Evolutionary conservation across 2,797 vertebrate genomes (phyloP).

Genomic region (Bradypodion pumilum): DNA sequence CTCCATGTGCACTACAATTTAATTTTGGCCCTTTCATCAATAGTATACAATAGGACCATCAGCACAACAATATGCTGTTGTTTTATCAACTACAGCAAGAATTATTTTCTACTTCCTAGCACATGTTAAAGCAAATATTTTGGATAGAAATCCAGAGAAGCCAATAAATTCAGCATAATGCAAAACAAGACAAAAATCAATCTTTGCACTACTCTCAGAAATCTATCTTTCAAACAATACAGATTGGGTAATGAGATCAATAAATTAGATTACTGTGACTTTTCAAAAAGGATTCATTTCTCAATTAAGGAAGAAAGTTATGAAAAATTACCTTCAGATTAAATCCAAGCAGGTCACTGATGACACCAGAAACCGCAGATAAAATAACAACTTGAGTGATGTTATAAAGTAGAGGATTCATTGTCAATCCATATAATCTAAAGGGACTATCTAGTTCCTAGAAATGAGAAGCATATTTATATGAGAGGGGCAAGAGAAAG

Average conservation of each 20-base stretch:
- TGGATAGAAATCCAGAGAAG: neutral
- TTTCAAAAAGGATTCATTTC: neutral
- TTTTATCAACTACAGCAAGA: neutral
- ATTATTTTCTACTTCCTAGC: neutral
- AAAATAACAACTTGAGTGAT: conserved; percentile 99
- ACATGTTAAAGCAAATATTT: neutral
- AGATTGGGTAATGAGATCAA: neutral
- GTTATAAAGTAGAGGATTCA: conserved; percentile 98
- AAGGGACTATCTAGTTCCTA: conserved; percentile 96
- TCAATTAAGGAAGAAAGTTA: neutral
- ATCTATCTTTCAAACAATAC: conserved; percentile 1
- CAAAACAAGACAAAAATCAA: neutral
- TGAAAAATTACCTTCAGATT: conserved; percentile 89
- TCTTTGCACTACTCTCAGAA: too few species aligned
- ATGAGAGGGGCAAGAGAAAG: neutral
- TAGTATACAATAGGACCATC: too few species aligned
- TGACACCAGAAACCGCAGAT: conserved; percentile 97
- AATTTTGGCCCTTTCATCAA: neutral
- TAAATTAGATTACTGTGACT: neutral
- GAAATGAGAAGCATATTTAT: conserved; percentile 13
- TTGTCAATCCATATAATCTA: conserved; percentile 93
- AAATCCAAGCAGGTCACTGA: conserved; percentile 97
- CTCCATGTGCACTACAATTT: neutral
- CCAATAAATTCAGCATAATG: neutral
- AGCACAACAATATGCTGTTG: neutral